Base-by-base conservation (phyloP, 1,140 invertebrate genomes). In the Leptinotarsa lineolata region DNA sequence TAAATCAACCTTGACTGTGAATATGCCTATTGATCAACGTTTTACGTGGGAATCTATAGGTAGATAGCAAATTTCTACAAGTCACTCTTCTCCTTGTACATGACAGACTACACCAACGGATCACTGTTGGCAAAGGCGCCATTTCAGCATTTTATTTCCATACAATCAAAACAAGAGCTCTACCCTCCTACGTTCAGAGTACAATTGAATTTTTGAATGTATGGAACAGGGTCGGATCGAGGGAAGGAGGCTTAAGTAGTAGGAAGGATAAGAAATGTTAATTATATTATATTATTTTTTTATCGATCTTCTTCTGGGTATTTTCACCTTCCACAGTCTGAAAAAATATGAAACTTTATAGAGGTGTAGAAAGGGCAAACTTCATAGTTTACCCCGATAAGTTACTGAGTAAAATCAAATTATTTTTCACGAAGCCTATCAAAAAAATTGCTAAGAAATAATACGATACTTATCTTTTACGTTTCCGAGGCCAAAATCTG, bases 121-220 rank as follows among this genome's bases (percentile, higher is more conserved):
- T 21, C 18, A 63, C 22, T 20, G 20, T 18, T 16, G 20, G 13
- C 21, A 5, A 8, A n/a, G 58, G 60, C 60, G 60, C 60, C 60
- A 63, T 63, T 63, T 6, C 13, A 63, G 13, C 13, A 21, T 63
- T 63, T 63, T 63, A 63, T 63, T 24, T 63, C 20, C 60, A 63
- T 63, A 63, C 60, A 63, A 63, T 63, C 60, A 63, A 63, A 63
- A 63, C 60, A 63, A 63, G 60, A 63, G 22, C 60, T 54, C 22
- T 21, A 63, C 60, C 60, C 60, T 63, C 60, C 60, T 63, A 63
- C 60, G 48, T 2, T 15, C 16, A 18, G 15, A 12, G 48, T 54
- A 13, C 48, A 18, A 54, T 54, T 54, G 48, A 18, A 54, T 54
- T 6, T 54, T 54, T 54, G 48, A 18, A 54, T 54, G 30, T 54